Percentiles rank a stretch among this genome's conserved stretches.
Evolutionary conservation across 2,113 vertebrate genomes (phyloP).

Genomic region (Aphelocoma coerulescens): DNA sequence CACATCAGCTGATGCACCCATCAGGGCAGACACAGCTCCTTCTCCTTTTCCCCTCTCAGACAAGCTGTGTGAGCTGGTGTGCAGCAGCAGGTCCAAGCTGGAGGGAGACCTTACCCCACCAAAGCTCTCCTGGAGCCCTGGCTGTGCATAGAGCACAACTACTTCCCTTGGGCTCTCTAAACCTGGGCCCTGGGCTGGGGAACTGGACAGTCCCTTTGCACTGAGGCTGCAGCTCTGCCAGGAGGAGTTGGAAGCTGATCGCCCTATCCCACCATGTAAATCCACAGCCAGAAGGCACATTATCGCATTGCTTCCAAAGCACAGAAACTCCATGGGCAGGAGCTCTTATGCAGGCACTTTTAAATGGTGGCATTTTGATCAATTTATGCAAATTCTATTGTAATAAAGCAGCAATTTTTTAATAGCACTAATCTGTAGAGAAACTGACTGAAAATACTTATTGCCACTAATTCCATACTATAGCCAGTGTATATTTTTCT

Average conservation of each 20-base stretch:
- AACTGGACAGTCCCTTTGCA: background rate
- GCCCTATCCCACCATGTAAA: background rate
- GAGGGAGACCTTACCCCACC: background rate
- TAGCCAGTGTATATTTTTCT: background rate
- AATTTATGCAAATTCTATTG: background rate
- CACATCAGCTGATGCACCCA: background rate
- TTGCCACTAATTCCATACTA: background rate
- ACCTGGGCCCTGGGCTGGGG: too few relatives aligned
- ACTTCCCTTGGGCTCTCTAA: background rate
- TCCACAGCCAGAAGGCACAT: background rate
- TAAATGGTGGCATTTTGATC: background rate
- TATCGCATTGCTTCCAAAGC: accelerated
- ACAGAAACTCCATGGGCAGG: background rate
- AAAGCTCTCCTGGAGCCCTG: background rate
- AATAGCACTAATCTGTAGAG: background rate
- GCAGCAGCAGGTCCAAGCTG: background rate
- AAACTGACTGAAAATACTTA: background rate
- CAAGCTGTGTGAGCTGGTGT: background rate
- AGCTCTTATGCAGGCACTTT: background rate
- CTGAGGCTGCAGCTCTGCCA: background rate
- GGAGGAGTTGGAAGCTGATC: background rate
- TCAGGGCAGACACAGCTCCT: background rate
- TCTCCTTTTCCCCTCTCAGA: background rate
- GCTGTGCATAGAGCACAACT: background rate
- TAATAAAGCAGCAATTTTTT: background rate